Conservation (phyloP, 2,888 invertebrate species). For the Reticulitermes lucifugus region DNA sequence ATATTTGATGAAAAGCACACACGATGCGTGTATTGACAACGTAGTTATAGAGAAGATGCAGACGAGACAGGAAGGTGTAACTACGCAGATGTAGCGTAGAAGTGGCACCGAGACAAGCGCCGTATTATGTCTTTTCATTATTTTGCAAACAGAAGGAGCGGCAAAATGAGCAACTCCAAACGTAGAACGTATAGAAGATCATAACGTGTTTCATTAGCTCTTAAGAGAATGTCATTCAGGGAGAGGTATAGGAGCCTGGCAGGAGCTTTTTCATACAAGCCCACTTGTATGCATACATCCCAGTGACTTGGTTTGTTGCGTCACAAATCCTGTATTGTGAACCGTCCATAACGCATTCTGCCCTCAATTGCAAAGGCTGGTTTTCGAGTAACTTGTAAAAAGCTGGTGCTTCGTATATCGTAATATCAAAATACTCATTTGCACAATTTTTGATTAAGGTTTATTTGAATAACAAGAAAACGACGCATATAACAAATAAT, state of each 20-base stretch:
- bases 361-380: neutral
- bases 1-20: too few species aligned
- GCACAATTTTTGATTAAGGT: neutral
- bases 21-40: neutral
- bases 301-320: neutral
- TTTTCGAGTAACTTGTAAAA: neutral
- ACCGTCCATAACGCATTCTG: neutral
- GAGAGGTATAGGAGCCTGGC: neutral
- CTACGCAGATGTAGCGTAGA: neutral
- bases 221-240: neutral
- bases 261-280: neutral
- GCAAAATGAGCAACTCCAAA: neutral
- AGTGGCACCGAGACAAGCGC: neutral
- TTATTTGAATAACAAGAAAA: neutral
- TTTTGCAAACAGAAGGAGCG: neutral
- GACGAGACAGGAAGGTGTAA: neutral
- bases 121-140: neutral
- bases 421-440: slow-evolving; percentile 15
- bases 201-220: neutral
- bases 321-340: neutral
- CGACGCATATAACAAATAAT: neutral
- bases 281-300: neutral
- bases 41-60: neutral
- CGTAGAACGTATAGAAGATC: neutral
- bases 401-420: neutral